Percentiles rank a stretch among this genome's conserved stretches.
phyloP scores from a whole-genome alignment of 2,797 vertebrate species.

The Phrynocephalus guinanensis region DNA sequence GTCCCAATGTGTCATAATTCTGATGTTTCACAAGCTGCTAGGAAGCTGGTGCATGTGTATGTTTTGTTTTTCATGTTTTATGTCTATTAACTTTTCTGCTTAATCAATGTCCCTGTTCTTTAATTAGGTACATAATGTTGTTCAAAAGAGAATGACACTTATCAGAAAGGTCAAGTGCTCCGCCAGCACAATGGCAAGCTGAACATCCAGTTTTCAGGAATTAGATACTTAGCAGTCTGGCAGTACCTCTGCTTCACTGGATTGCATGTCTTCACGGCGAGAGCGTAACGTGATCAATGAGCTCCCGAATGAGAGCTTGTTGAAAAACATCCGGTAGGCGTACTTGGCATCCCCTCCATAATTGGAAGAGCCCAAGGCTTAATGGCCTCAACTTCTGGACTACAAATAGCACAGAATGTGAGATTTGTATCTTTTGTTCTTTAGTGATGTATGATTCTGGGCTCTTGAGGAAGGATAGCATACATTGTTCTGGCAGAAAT shows the following conservation, averaged over 20 bases:
- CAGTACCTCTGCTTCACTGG: slow-evolving; percentile 31
- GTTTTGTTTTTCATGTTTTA: slow-evolving; percentile 31
- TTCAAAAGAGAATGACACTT: slow-evolving; percentile 48
- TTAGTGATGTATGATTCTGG: slow-evolving; percentile 18
- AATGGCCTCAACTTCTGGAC: slow-evolving; percentile 1
- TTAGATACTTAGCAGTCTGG: slow-evolving; percentile 28
- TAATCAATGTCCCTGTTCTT: slow-evolving; percentile 49
- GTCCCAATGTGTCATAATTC: slow-evolving; percentile 14
- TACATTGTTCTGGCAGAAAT: slow-evolving; percentile 29
- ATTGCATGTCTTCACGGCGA: slow-evolving; percentile 25
- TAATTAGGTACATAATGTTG: slow-evolving; percentile 18
- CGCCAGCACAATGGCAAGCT: slow-evolving; percentile 14
- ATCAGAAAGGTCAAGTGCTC: slow-evolving; percentile 61
- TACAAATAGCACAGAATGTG: slow-evolving; percentile 15
- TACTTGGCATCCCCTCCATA: slow-evolving; percentile 36
- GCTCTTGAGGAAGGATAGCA: slow-evolving; percentile 32
- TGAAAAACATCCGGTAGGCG: slow-evolving; percentile 39
- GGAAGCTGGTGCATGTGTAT: slow-evolving; percentile 37
- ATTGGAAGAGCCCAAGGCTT: slow-evolving; percentile 25
- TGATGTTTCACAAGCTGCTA: slow-evolving; percentile 25
- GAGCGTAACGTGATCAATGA: slow-evolving; percentile 36
- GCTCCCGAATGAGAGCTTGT: slow-evolving; percentile 36
- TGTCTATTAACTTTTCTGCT: slow-evolving; percentile 24
- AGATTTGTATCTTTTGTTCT: slow-evolving; percentile 33
- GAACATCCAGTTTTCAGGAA: slow-evolving; percentile 39